A percentile compares a stretch with the other conserved stretches of the same genome.
Conservation (phyloP, 2,888 invertebrate genomes). For the Ectropis crepuscularia region DNA sequence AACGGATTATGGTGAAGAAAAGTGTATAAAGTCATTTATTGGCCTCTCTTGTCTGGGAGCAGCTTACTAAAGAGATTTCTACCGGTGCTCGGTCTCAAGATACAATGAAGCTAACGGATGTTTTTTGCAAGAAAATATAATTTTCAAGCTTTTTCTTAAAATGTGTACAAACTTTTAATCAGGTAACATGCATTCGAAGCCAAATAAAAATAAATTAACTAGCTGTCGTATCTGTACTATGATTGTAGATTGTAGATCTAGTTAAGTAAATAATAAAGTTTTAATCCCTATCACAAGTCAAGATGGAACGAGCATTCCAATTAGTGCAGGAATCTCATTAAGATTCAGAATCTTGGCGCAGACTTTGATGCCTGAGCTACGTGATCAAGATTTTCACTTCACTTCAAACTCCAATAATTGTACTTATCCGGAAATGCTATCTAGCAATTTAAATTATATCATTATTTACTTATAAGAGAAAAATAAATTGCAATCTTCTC, state of each 20-base stretch:
- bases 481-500: conserved; percentile 20
- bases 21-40: conserved; percentile 48
- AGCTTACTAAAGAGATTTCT: conserved; percentile 43
- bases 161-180: conserved; percentile 38
- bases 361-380: conserved; percentile 74
- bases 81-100: conserved; percentile 41
- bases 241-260: conserved; percentile 45
- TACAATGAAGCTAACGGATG: conserved; percentile 47
- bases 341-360: conserved; percentile 74
- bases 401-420: conserved; percentile 53
- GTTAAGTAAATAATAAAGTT: conserved; percentile 63
- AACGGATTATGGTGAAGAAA: conserved; percentile 31
- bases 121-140: conserved; percentile 48
- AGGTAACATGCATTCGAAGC: neutral
- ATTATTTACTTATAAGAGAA: neutral
- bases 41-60: conserved; percentile 43
- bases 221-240: neutral
- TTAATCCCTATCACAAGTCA: conserved; percentile 61
- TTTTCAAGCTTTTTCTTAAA: conserved; percentile 47
- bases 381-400: conserved; percentile 73
- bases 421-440: conserved; percentile 27
- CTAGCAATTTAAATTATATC: conserved; percentile 20
- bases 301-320: conserved; percentile 77
- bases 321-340: conserved; percentile 79
- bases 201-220: neutral